Percentiles rank a stretch among this genome's conserved stretches.
Conservation (phyloP, 2,113 vertebrate genomes). For the Leuciscus idus region DNA sequence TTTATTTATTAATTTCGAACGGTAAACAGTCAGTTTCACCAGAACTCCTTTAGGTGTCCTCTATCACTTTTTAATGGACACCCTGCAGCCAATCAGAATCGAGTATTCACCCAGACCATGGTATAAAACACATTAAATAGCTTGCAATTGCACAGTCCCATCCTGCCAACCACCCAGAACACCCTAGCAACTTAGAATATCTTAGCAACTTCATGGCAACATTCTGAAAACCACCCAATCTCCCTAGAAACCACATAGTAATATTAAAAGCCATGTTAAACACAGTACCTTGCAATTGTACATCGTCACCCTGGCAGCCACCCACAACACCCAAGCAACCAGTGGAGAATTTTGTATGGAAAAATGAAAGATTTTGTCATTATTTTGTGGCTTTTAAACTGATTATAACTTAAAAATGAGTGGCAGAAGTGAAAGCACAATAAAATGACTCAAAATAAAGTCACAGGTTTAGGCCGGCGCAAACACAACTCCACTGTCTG, state of each 20-base stretch:
- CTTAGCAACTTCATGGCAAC: not conserved
- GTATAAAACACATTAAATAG: not conserved
- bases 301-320: not conserved
- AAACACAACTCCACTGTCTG: not conserved
- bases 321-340: not conserved
- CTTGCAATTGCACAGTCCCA: not conserved
- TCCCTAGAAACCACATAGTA: not conserved
- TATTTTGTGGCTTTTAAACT: not conserved
- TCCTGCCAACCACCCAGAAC: not conserved
- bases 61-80: too few relatives aligned
- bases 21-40: too few relatives aligned
- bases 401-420: not conserved
- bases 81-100: too few relatives aligned
- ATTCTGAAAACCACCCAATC: not conserved
- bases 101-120: too few relatives aligned
- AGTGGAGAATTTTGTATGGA: not conserved
- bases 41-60: too few relatives aligned
- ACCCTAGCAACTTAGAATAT: not conserved
- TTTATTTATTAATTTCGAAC: too few relatives aligned
- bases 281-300: not conserved
- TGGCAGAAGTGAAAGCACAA: not conserved
- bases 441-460: not conserved
- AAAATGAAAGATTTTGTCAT: not conserved
- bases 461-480: not conserved
- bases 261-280: not conserved